These are phyloP conservation scores for Alces alces DNA, from an alignment of 2,113 vertebrate genomes.

Conservation along the genomic window DNA sequence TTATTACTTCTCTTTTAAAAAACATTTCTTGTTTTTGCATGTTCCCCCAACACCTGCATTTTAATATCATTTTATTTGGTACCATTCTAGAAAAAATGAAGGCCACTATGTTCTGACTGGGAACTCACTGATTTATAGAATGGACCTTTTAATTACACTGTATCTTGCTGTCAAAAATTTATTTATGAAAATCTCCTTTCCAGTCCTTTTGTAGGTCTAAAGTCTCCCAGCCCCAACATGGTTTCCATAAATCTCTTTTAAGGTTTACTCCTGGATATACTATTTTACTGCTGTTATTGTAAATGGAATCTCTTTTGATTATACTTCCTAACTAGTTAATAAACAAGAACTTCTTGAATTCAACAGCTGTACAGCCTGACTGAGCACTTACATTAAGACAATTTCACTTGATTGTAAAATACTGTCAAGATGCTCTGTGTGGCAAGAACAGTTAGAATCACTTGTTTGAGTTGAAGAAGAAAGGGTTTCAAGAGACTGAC, in stretches of 20 bases:
- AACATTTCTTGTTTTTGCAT: background rate
- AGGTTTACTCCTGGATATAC: background rate
- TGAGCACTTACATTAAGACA: background rate
- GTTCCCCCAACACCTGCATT: background rate
- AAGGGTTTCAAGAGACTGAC: background rate
- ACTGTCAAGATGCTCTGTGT: too few species aligned
- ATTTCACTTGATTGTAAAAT: background rate
- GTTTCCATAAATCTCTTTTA: background rate
- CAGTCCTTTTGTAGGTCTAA: background rate
- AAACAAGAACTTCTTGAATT: background rate
- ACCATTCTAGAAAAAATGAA: background rate
- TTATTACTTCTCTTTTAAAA: background rate
- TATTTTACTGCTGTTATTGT: background rate
- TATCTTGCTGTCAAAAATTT: background rate
- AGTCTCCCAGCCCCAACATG: background rate
- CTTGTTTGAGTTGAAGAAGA: background rate
- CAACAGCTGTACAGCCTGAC: background rate
- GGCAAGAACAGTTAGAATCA: background rate
- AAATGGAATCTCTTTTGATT: background rate
- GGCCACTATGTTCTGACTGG: background rate
- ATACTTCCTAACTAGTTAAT: background rate
- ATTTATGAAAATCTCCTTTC: background rate
- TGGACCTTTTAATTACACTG: background rate
- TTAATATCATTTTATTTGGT: background rate
- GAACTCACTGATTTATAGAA: background rate